A percentile compares a stretch with the other conserved stretches of the same genome.
Conservation (phyloP, 2,888 invertebrate species). For the Stomorhina lunata region DNA sequence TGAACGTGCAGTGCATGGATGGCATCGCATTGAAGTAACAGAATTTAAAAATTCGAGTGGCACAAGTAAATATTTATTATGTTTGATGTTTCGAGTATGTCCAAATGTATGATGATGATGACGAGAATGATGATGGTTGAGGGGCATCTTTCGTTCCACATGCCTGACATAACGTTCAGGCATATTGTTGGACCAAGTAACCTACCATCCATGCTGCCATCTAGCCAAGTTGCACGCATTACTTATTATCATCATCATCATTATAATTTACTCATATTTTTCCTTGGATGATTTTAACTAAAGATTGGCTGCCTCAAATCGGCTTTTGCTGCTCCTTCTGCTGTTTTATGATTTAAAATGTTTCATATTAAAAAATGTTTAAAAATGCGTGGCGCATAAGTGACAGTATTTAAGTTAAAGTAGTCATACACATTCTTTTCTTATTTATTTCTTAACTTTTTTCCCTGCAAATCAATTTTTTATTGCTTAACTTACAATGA, state of each 20-base stretch:
- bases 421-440: conserved; percentile 66
- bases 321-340: background rate
- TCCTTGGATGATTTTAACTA: conserved; percentile 43
- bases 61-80: background rate
- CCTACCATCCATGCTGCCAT: background rate
- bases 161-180: conserved; percentile 59
- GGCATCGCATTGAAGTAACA: conserved; percentile 68
- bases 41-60: conserved; percentile 33
- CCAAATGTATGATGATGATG: no score
- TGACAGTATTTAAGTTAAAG: conserved; percentile 67
- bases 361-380: conserved; percentile 63
- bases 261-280: conserved; percentile 60
- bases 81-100: background rate
- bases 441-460: conserved; percentile 51
- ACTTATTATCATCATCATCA: conserved; percentile 18
- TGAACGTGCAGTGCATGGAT: conserved; percentile 75
- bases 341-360: conserved; percentile 66
- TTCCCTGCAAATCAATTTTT: conserved; percentile 6
- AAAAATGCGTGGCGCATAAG: conserved; percentile 67
- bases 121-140: no score
- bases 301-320: conserved; percentile 18
- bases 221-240: conserved; percentile 27
- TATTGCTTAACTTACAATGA: conserved; percentile 45
- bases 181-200: conserved; percentile 18
- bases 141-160: conserved; percentile 61